Conservation (phyloP, 2,888 invertebrate species). For the Arctia plantaginis region DNA sequence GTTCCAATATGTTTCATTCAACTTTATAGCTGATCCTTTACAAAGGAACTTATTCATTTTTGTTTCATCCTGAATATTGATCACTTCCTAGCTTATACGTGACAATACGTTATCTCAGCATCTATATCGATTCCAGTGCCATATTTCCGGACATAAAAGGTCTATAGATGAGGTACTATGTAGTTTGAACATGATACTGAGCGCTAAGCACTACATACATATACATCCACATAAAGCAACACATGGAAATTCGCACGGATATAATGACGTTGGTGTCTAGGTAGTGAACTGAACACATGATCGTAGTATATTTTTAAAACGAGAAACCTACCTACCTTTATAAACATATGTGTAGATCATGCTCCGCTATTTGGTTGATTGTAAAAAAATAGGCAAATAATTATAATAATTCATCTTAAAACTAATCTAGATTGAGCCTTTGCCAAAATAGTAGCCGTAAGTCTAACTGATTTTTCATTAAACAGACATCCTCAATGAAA, state of each 20-base stretch:
- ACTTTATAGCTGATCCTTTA: not conserved
- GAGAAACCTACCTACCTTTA: not conserved
- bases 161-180: not conserved
- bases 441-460: not conserved
- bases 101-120: constrained; percentile 15
- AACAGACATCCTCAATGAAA: not conserved
- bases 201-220: not conserved
- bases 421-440: not conserved
- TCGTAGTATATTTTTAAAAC: not conserved
- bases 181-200: not conserved
- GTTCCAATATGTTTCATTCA: not conserved
- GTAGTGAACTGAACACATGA: not conserved
- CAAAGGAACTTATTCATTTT: constrained; percentile 8
- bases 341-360: not conserved
- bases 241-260: not conserved
- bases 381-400: not conserved
- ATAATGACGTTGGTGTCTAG: not conserved
- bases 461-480: not conserved
- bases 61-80: constrained; percentile 21
- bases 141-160: constrained; percentile 7
- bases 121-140: constrained; percentile 14
- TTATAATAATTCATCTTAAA: not conserved
- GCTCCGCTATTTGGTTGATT: not conserved
- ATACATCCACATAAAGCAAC: not conserved
- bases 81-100: constrained; percentile 23